Base-by-base conservation (phyloP, 2,888 invertebrate species). In the Patella ulyssiponensis region DNA sequence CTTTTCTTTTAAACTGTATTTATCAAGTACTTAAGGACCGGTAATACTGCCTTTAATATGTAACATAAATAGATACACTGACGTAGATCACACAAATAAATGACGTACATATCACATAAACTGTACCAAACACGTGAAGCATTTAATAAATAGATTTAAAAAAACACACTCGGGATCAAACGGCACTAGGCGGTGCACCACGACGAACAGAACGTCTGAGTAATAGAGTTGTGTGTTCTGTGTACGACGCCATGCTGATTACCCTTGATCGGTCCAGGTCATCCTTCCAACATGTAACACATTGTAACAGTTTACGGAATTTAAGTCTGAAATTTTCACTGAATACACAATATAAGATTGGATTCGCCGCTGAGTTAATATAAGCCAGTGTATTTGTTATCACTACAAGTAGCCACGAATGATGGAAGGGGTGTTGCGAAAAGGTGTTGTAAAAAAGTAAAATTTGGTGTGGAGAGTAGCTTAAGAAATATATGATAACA, bases 391-490 rank as follows among this genome's bases (percentile, higher is more conserved):
- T 88, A 20, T 89, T 92, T 5, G 90, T 89, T 76, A 90, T 87
- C 3, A 91, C 91, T 12, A 90, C 82, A 79, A 87, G 90, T 9
- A 87, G 81, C 91, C 91, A 91, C 9, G 88, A 90, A 73, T 87
- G 85, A 64, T 88, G 88, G 79, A 92, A 90, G 1, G 85, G 85
- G 7, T 83, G 82, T 2, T 81, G 79, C 4, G 90, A 88, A 76
- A 91, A 86, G 4, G 90, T 89, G 78, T 88, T 90, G 84, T 91
- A 92, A 76, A 91, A 83, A 12, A 92, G 84, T 56, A 91, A 83
- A 9, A 91, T 74, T 81, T 92, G 92, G 53, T 92, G 92, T 1
- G 92, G 92, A 0, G 92, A 92, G 82, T 93, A 93, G 83, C 92
- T 92, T 51, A 92, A 81, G 83, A 93, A 92, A 85, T 93, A 93